A percentile compares a stretch with the other conserved stretches of the same genome.
Conservation (phyloP, 2,797 vertebrate species). For the Lagorchestes hirsutus region DNA sequence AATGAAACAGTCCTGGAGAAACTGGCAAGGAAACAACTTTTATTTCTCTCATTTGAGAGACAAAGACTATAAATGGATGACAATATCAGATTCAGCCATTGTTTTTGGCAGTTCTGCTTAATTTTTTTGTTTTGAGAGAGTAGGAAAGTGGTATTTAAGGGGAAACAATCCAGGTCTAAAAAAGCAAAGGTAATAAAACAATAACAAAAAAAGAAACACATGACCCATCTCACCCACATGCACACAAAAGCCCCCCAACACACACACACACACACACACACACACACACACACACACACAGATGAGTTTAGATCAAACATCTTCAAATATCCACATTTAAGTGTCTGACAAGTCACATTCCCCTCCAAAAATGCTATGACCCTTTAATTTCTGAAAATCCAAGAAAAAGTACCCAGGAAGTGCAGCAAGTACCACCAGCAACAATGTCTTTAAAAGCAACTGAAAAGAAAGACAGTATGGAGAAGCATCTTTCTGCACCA, state of each 20-base stretch:
- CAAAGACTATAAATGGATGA: neutral
- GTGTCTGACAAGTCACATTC: neutral
- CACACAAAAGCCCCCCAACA: neutral
- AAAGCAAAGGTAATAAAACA: neutral
- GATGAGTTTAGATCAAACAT: neutral
- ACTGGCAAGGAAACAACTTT: neutral
- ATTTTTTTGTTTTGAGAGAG: neutral
- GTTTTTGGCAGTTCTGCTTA: neutral
- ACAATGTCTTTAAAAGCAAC: neutral
- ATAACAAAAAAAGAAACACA: neutral
- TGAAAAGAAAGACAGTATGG: conserved; percentile 46
- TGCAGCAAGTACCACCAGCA: neutral
- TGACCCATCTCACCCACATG: neutral
- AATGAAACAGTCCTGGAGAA: neutral
- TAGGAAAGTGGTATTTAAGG: neutral
- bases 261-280: neutral
- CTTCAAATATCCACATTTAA: neutral
- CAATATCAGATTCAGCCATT: neutral
- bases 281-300: neutral
- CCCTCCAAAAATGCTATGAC: neutral
- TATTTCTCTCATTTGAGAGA: neutral
- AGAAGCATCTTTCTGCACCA: conserved; percentile 1
- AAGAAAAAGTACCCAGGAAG: neutral
- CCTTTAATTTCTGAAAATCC: neutral
- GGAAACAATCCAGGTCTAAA: neutral